Percentiles rank a stretch among this genome's conserved stretches.
Conservation (phyloP, 2,797 vertebrate species). For the Valencia hispanica region DNA sequence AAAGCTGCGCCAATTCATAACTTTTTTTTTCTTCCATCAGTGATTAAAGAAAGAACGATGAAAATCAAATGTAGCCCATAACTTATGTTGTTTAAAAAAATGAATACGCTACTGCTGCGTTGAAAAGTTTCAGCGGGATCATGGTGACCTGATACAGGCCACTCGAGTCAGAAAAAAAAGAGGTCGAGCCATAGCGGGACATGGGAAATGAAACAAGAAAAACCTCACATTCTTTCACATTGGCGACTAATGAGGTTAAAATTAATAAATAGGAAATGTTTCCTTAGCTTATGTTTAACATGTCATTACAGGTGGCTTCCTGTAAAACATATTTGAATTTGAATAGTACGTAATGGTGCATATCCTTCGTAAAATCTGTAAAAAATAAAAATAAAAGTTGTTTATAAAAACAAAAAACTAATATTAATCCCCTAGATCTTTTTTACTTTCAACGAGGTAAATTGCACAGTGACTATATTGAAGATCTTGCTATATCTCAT, state of each 20-base stretch:
- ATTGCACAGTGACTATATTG: background rate
- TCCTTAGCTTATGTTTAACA: background rate
- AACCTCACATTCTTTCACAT: conserved; percentile 12
- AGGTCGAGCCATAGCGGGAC: conserved; percentile 40
- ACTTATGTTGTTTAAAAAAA: background rate
- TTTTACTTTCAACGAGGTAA: background rate
- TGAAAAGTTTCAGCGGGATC: conserved; percentile 40
- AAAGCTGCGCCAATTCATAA: conserved; percentile 7
- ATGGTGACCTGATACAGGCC: conserved; percentile 49
- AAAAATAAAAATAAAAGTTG: too few species aligned
- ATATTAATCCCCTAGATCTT: background rate
- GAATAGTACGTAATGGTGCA: background rate
- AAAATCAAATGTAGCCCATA: background rate
- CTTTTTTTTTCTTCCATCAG: background rate
- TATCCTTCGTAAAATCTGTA: background rate
- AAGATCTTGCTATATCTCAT: too few species aligned
- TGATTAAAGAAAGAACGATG: background rate
- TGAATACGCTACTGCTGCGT: background rate
- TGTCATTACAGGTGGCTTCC: background rate
- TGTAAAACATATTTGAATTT: conserved; percentile 1
- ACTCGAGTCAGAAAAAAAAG: conserved; percentile 23
- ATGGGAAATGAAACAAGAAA: conserved; percentile 33
- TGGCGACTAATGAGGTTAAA: background rate
- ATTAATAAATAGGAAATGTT: conserved; percentile 3
- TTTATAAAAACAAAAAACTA: background rate